These are phyloP conservation scores for Neosilurus hyrtlii DNA, from an alignment of 2,797 vertebrate species.

Conservation along the genomic window DNA sequence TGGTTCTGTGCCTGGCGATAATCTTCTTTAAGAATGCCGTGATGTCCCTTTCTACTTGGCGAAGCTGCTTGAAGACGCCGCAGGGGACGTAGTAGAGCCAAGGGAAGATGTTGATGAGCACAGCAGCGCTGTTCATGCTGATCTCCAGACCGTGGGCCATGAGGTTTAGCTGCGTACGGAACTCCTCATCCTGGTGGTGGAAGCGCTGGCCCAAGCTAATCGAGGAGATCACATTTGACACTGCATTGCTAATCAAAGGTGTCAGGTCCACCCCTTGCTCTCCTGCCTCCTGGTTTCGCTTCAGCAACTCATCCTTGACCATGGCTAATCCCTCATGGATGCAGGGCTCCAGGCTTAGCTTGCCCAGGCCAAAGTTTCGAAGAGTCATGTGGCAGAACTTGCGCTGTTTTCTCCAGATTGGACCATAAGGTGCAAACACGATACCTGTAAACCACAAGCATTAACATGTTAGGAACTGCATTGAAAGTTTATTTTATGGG, in stretches of 20 bases:
- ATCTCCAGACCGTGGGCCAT: conserved; percentile 86
- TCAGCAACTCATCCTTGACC: conserved; percentile 82
- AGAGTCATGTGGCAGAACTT: conserved; percentile 88
- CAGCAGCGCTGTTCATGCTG: conserved; percentile 74
- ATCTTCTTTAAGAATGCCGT: conserved; percentile 85
- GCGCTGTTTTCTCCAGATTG: conserved; percentile 87
- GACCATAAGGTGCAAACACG: conserved; percentile 90
- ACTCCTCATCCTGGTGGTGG: conserved; percentile 80
- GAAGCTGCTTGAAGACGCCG: conserved; percentile 83
- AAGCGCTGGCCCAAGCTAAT: conserved; percentile 87
- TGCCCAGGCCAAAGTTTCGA: conserved; percentile 88
- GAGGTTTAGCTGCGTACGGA: conserved; percentile 78
- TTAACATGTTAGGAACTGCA: not conserved
- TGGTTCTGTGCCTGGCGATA: conserved; percentile 80
- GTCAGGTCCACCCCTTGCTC: conserved; percentile 71
- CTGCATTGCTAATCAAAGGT: conserved; percentile 78
- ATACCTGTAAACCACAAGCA: conserved; percentile 73
- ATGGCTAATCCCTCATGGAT: conserved; percentile 81
- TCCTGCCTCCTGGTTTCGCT: conserved; percentile 57
- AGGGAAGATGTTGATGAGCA: conserved; percentile 87
- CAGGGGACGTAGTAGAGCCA: conserved; percentile 88
- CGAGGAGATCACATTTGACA: conserved; percentile 93
- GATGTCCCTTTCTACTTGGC: conserved; percentile 82
- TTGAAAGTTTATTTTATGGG: not conserved
- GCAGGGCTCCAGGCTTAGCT: conserved; percentile 86